Conservation (phyloP, 2,113 vertebrate genomes). For the Cervus canadensis region DNA sequence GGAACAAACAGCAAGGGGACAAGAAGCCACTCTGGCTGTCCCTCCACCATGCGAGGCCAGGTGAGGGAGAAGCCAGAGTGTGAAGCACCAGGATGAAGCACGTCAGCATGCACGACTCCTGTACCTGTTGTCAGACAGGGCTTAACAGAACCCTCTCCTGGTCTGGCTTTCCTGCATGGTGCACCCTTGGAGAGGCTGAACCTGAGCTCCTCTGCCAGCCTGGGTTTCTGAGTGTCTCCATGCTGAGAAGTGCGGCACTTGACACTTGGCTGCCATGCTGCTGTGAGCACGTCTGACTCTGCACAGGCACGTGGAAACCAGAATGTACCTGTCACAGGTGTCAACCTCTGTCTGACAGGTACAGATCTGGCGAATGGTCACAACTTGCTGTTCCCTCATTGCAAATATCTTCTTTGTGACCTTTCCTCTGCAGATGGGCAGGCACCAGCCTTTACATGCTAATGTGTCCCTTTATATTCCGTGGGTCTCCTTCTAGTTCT, state of each 20-base stretch:
- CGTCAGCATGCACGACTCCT: not conserved
- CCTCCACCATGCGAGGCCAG: not conserved
- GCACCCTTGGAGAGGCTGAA: conserved; percentile 36
- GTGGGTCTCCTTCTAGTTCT: not conserved
- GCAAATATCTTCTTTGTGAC: conserved; percentile 79
- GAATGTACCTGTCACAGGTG: conserved; percentile 83
- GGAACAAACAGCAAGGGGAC: not conserved
- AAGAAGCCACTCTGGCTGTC: not conserved
- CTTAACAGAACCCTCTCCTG: not conserved
- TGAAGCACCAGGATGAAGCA: not conserved
- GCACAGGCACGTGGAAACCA: conserved; percentile 77
- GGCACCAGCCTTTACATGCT: conserved; percentile 26
- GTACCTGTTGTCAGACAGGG: conserved; percentile 29
- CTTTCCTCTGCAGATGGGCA: conserved; percentile 70
- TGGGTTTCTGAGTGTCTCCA: conserved; percentile 64
- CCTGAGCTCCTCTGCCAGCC: conserved; percentile 39
- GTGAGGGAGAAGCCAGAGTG: not conserved
- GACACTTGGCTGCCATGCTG: conserved; percentile 77
- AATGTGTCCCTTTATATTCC: conserved; percentile 50
- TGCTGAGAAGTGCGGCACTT: conserved; percentile 74
- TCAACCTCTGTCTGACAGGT: conserved; percentile 81
- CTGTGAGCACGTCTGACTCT: conserved; percentile 74
- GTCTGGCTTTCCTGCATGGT: not conserved
- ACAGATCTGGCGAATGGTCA: conserved; percentile 77
- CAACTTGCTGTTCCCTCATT: conserved; percentile 75